phyloP scores from a whole-genome alignment of 1,140 invertebrate species.

The Pachypsylla venusta region DNA sequence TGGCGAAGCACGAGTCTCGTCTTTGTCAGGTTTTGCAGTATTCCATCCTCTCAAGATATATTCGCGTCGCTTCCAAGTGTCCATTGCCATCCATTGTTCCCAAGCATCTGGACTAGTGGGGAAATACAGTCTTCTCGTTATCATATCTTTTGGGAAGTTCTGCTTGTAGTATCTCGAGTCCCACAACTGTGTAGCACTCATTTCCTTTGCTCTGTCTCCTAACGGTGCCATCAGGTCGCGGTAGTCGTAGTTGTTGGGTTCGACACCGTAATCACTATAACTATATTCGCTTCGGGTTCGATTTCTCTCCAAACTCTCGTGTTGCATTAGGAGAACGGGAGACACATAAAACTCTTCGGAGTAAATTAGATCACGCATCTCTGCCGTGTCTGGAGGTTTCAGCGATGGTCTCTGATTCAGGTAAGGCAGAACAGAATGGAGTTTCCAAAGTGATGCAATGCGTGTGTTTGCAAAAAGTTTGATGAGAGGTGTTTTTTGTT shows the following conservation, averaged over 20 bases:
- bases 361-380: background rate
- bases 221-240: background rate
- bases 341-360: slow-evolving; percentile 5
- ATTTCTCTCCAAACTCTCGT: no score
- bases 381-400: background rate
- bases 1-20: background rate
- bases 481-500: background rate
- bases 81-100: background rate
- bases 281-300: no score
- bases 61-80: background rate
- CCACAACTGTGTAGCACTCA: background rate
- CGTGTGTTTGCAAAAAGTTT: slow-evolving; percentile 1
- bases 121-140: background rate
- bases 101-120: background rate
- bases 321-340: background rate
- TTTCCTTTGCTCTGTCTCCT: background rate
- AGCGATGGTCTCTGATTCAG: background rate
- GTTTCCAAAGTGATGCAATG: background rate
- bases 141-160: background rate
- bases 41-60: background rate
- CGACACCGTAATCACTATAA: background rate
- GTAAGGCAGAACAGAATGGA: slow-evolving; percentile 4
- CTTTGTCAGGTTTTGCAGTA: background rate
- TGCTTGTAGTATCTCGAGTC: background rate
- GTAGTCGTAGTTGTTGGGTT: background rate